These are phyloP conservation scores for Zoanthus gigantus DNA, from an alignment of 92 coral and sea anemone species.

Conservation along the genomic window DNA sequence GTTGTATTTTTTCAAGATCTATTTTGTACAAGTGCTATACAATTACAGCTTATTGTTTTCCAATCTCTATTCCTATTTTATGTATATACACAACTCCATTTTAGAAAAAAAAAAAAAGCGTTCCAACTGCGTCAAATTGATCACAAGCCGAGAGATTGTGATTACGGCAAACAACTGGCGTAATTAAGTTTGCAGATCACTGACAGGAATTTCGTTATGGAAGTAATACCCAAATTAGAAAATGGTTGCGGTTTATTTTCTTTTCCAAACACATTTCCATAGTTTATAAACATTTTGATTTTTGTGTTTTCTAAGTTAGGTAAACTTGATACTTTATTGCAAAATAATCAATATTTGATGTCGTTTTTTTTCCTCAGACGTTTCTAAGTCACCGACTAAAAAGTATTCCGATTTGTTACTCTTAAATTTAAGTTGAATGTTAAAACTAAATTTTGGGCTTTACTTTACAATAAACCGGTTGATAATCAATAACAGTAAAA, in stretches of 20 bases:
- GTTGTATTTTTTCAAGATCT: background rate
- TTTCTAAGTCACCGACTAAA: background rate
- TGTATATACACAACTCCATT: constrained; percentile 29
- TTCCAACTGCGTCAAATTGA: constrained; percentile 18
- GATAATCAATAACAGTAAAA: background rate
- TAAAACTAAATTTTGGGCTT: background rate
- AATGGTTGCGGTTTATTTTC: background rate
- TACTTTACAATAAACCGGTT: background rate
- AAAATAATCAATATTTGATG: too few relatives aligned
- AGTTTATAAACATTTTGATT: background rate
- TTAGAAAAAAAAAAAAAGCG: background rate
- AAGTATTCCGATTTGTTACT: background rate
- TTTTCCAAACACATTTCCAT: background rate
- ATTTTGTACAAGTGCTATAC: constrained; percentile 5
- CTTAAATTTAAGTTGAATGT: background rate
- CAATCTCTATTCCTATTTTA: constrained; percentile 1
- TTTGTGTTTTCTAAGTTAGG: background rate
- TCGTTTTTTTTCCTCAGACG: too few relatives aligned
- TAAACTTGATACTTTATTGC: too few relatives aligned
- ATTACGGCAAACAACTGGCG: background rate
- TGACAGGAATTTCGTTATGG: background rate
- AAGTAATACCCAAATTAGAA: background rate
- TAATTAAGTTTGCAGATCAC: constrained; percentile 28
- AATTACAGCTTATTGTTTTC: background rate
- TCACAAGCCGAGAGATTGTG: constrained; percentile 10